Percentiles rank a stretch among this genome's conserved stretches.
These are phyloP conservation scores for Carcina quercana DNA, from an alignment of 2,888 invertebrate genomes.

Conservation along the genomic window DNA sequence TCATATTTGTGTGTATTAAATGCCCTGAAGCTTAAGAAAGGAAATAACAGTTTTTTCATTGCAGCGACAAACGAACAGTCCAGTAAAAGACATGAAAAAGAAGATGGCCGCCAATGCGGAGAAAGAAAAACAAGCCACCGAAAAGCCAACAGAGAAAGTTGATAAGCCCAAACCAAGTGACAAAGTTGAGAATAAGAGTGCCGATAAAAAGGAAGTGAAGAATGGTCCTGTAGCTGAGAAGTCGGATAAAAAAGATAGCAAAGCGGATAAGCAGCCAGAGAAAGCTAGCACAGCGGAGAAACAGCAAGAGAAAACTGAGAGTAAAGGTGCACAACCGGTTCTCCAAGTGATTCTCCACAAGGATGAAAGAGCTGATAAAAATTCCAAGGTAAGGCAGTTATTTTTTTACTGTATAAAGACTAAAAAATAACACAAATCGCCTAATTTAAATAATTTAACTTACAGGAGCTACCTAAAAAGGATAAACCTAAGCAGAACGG, in stretches of 20 bases:
- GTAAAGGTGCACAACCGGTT: no score
- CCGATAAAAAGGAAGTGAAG: constrained; percentile 18
- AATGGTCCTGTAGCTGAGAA: constrained; percentile 22
- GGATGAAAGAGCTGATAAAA: constrained; percentile 37
- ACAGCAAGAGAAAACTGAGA: constrained; percentile 19
- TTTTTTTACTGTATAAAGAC: not conserved
- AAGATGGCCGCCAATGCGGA: constrained; percentile 60
- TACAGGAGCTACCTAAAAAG: no score
- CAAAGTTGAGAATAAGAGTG: constrained; percentile 22
- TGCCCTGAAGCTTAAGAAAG: not conserved
- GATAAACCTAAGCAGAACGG: constrained; percentile 43
- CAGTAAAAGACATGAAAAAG: constrained; percentile 65
- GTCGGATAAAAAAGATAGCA: constrained; percentile 19
- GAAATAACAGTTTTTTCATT: no score
- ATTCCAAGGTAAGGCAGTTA: constrained; percentile 35
- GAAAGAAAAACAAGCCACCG: constrained; percentile 50
- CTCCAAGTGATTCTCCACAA: constrained; percentile 27
- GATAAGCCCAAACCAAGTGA: constrained; percentile 25
- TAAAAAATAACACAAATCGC: constrained; percentile 14
- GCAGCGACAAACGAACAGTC: constrained; percentile 47
- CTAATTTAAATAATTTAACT: no score
- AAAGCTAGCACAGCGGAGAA: constrained; percentile 18
- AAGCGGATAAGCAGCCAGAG: constrained; percentile 19
- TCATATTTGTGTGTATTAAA: not conserved
- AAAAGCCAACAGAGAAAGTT: constrained; percentile 25